A percentile compares a stretch with the other conserved stretches of the same genome.
Evolutionary conservation across 2,113 vertebrate genomes (phyloP).

Genomic region (Axis porcinus): DNA sequence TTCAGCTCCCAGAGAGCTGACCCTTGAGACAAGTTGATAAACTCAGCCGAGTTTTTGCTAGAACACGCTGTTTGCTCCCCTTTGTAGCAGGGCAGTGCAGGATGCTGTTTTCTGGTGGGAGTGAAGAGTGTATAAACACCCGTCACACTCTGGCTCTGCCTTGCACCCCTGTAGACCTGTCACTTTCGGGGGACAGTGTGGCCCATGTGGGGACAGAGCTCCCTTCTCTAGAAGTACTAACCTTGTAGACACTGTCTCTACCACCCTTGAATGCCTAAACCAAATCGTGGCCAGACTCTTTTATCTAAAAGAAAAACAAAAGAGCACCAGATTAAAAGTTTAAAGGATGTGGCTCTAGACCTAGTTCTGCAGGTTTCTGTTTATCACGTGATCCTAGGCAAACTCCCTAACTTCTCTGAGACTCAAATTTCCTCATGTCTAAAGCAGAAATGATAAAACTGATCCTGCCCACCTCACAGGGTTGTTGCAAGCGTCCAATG

Average conservation of each 20-base stretch:
- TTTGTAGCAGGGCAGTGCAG: rapidly evolving
- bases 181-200: rapidly evolving
- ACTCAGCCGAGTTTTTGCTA: neutral
- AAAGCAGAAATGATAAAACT: neutral
- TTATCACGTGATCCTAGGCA: neutral
- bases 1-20: neutral
- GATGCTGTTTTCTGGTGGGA: neutral
- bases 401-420: neutral
- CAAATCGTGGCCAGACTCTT: neutral
- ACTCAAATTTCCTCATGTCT: neutral
- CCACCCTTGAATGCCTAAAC: neutral
- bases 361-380: neutral
- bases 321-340: neutral
- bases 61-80: neutral
- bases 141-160: neutral
- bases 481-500: neutral
- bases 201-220: neutral
- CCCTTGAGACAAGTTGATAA: neutral
- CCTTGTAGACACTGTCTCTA: neutral
- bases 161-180: rapidly evolving
- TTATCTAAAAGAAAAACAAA: neutral
- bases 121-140: rapidly evolving
- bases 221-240: neutral
- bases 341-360: neutral
- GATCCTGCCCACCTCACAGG: too few relatives aligned